A percentile compares a stretch with the other conserved stretches of the same genome.
phyloP scores from a whole-genome alignment of 1,140 invertebrate genomes.

The Drosophila ogumai region DNA sequence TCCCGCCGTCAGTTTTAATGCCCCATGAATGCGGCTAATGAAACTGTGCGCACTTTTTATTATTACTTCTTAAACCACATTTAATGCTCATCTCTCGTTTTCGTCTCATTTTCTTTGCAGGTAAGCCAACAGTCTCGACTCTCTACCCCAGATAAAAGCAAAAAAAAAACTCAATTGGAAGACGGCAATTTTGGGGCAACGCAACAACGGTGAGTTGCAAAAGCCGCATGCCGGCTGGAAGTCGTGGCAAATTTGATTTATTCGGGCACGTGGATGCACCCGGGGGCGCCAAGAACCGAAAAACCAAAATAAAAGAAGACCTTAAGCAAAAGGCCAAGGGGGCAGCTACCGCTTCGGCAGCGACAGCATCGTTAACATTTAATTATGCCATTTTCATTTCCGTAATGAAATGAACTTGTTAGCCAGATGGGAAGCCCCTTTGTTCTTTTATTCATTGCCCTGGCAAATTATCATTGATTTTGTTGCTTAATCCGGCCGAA shows the following conservation, averaged over 20 bases:
- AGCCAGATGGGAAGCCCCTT: conserved; percentile 41
- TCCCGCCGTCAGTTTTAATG: conserved; percentile 72
- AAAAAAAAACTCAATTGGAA: conserved; percentile 17
- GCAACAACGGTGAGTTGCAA: conserved; percentile 40
- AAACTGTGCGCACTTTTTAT: conserved; percentile 62
- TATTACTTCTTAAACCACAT: conserved; percentile 60
- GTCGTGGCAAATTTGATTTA: conserved; percentile 53
- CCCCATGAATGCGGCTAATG: conserved; percentile 70
- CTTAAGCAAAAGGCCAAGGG: conserved; percentile 2
- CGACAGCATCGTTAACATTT: conserved; percentile 73
- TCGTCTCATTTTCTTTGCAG: conserved; percentile 46
- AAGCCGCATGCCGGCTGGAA: conserved; percentile 22
- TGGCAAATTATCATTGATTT: conserved; percentile 75
- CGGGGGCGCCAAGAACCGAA: conserved; percentile 24
- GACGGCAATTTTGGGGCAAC: conserved; percentile 34
- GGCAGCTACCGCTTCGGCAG: conserved; percentile 5
- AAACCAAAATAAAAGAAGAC: background rate
- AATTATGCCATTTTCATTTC: conserved; percentile 72
- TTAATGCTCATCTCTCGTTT: conserved; percentile 58
- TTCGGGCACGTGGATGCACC: conserved; percentile 57
- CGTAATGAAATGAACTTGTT: conserved; percentile 74
- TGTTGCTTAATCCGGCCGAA: conserved; percentile 67
- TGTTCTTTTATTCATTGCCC: conserved; percentile 55
- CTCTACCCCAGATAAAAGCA: background rate
- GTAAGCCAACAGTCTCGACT: conserved; percentile 44